Percentiles rank a stretch among this genome's conserved stretches.
phyloP scores from a whole-genome alignment of 2,888 invertebrate genomes.

The Trichacis sp. region DNA sequence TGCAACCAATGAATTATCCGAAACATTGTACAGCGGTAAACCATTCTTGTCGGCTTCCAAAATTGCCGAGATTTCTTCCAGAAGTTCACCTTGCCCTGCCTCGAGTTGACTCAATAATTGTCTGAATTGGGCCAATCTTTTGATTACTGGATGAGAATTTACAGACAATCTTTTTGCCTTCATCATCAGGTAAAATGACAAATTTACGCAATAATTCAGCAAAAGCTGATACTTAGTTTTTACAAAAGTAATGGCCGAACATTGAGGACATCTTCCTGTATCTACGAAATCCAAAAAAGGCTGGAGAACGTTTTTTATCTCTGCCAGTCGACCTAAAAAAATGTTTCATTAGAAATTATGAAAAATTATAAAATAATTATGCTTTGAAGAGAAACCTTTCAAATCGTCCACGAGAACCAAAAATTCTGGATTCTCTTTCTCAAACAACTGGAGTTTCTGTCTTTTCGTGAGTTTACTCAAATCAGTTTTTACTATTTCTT shows the following conservation, averaged over 20 bases:
- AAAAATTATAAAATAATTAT: too few relatives aligned
- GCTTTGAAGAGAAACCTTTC: conserved; percentile 72
- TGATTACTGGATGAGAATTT: conserved; percentile 90
- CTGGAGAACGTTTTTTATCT: conserved; percentile 76
- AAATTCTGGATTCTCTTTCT: conserved; percentile 91
- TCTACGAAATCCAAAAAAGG: conserved; percentile 78
- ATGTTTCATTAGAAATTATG: background rate
- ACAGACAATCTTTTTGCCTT: conserved; percentile 81
- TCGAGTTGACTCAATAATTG: conserved; percentile 82
- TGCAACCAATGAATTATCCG: conserved; percentile 19
- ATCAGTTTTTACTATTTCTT: conserved; percentile 79
- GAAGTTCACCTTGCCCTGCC: conserved; percentile 76
- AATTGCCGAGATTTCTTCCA: conserved; percentile 74
- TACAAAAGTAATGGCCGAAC: conserved; percentile 79
- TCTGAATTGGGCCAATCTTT: conserved; percentile 84
- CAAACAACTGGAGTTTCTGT: conserved; percentile 81
- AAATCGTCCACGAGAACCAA: conserved; percentile 83
- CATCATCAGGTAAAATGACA: conserved; percentile 86
- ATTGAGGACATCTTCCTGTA: conserved; percentile 74
- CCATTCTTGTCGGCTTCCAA: conserved; percentile 60
- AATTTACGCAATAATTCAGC: conserved; percentile 86
- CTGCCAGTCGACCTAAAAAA: conserved; percentile 70
- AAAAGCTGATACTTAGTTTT: conserved; percentile 78
- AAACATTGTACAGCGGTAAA: conserved; percentile 20
- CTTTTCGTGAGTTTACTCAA: conserved; percentile 80